Percentiles rank a stretch among this genome's conserved stretches.
Evolutionary conservation across 1,140 invertebrate species (phyloP).

Genomic region (Neoseiulus cucumeris): DNA sequence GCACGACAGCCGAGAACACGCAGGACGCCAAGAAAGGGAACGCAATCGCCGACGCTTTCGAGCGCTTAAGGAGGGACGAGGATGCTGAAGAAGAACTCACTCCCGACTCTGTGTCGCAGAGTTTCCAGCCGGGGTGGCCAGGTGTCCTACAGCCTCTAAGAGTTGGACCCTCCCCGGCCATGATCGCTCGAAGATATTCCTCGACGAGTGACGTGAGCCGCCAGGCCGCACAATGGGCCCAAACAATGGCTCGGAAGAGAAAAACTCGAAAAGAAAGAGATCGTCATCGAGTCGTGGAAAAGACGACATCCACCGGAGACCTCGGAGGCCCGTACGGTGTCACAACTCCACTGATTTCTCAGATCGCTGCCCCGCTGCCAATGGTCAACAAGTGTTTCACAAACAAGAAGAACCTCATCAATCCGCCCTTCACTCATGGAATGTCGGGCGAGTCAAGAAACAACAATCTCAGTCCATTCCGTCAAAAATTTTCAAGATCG

Average conservation of each 20-base stretch:
- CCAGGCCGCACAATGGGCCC: background rate
- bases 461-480: background rate
- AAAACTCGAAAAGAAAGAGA: background rate
- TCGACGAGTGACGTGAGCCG: background rate
- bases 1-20: too few species aligned
- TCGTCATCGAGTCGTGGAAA: background rate
- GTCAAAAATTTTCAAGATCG: background rate
- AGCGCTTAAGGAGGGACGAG: background rate
- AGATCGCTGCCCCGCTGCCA: too few species aligned
- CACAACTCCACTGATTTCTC: too few species aligned
- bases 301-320: background rate
- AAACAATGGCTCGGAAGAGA: background rate
- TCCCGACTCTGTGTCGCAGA: background rate
- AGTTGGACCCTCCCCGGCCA: background rate
- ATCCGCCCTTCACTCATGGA: background rate
- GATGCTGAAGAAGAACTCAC: background rate
- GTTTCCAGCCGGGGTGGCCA: background rate
- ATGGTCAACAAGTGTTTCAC: too few species aligned
- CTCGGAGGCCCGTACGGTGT: background rate
- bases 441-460: background rate
- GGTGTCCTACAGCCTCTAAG: too few species aligned
- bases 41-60: too few species aligned
- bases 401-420: background rate
- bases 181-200: slow-evolving; percentile 1
- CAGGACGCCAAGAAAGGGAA: too few species aligned